Conservation (phyloP, 2,797 vertebrate genomes). For the Champsocephalus gunnari region DNA sequence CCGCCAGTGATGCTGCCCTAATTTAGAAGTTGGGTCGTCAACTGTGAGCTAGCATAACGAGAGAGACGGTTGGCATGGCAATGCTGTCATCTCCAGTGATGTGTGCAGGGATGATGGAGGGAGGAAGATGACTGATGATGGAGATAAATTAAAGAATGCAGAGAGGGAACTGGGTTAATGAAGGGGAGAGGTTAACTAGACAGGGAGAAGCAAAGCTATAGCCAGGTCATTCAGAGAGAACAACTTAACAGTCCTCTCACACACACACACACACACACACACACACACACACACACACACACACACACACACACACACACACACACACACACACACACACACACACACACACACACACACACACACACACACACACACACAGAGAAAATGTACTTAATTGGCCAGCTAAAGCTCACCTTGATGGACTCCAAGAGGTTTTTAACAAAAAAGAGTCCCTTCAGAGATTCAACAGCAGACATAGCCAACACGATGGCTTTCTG, state of each 20-base stretch:
- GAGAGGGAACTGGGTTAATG: slow-evolving; percentile 34
- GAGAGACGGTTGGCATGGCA: slow-evolving; percentile 18
- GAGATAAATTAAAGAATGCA: slow-evolving; percentile 19
- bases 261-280: not conserved
- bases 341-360: not conserved
- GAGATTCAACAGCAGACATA: slow-evolving; percentile 78
- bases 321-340: not conserved
- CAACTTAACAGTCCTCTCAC: slow-evolving; percentile 2
- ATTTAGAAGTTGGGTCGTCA: slow-evolving; percentile 32
- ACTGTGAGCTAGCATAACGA: slow-evolving; percentile 36
- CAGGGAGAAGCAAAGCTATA: slow-evolving; percentile 17
- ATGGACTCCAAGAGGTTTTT: slow-evolving; percentile 88
- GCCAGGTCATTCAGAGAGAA: slow-evolving; percentile 13
- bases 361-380: not conserved
- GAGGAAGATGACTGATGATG: slow-evolving; percentile 28
- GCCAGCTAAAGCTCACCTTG: slow-evolving; percentile 84
- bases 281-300: not conserved
- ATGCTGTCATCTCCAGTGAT: slow-evolving; percentile 32
- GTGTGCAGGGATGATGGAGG: slow-evolving; percentile 4
- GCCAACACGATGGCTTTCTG: slow-evolving; percentile 79
- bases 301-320: not conserved
- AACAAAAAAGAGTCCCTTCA: slow-evolving; percentile 90
- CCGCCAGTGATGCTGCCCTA: slow-evolving; percentile 10
- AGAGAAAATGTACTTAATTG: not conserved
- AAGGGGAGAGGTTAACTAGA: slow-evolving; percentile 18